Evolutionary conservation across 2,797 vertebrate genomes (phyloP).

Genomic region (Dallia pectoralis): DNA sequence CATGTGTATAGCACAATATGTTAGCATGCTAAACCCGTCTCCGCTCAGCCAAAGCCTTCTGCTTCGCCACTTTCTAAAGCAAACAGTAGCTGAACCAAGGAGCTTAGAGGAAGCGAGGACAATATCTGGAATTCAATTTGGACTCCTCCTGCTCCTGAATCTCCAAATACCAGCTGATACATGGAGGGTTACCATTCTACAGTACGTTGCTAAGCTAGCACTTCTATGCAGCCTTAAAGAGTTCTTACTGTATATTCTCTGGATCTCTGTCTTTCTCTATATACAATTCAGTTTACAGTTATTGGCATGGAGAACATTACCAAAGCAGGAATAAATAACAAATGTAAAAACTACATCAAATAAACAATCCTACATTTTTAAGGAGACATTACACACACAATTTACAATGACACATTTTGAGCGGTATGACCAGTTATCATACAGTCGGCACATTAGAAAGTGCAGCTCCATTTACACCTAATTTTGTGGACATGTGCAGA

Average conservation of each 20-base stretch:
- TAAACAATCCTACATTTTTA: too few relatives aligned
- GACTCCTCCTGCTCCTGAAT: constrained; percentile 63
- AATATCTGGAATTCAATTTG: constrained; percentile 78
- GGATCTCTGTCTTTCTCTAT: too few relatives aligned
- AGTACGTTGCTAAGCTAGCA: background rate
- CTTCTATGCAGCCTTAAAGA: background rate
- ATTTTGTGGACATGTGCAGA: too few relatives aligned
- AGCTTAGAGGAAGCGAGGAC: constrained; percentile 69
- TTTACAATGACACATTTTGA: too few relatives aligned
- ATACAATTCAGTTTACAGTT: too few relatives aligned
- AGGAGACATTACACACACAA: too few relatives aligned
- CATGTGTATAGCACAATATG: constrained; percentile 53
- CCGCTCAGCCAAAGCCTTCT: constrained; percentile 66
- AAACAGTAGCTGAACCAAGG: constrained; percentile 71
- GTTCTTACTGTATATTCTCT: background rate
- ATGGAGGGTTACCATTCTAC: background rate
- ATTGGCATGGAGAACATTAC: too few relatives aligned
- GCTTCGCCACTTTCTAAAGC: constrained; percentile 67
- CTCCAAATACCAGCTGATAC: constrained; percentile 70
- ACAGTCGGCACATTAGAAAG: too few relatives aligned
- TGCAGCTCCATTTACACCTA: too few relatives aligned
- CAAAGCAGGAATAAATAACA: too few relatives aligned
- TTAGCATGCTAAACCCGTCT: constrained; percentile 58
- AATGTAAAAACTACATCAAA: too few relatives aligned
- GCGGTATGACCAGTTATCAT: too few relatives aligned